These are phyloP conservation scores for Malacoctenus gilli DNA, from an alignment of 2,797 vertebrate genomes.

Conservation along the genomic window DNA sequence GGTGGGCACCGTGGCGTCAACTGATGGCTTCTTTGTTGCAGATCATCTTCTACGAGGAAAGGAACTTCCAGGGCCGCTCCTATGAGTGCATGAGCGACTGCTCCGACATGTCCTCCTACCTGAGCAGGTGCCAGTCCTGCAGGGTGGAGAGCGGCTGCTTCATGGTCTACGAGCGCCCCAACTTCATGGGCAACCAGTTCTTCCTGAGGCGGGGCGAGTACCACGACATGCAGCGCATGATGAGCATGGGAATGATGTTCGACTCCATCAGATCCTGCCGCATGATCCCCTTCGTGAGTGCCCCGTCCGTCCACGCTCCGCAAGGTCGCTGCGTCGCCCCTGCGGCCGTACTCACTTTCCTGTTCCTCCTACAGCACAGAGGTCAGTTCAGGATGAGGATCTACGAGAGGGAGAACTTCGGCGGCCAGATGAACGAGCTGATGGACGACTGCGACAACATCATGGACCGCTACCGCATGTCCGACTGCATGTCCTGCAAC, in stretches of 20 bases:
- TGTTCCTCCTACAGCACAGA: slow-evolving; percentile 61
- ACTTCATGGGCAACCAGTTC: slow-evolving; percentile 70
- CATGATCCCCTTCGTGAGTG: slow-evolving; percentile 65
- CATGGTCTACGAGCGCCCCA: slow-evolving; percentile 74
- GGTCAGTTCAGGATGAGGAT: slow-evolving; percentile 75
- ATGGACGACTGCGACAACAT: slow-evolving; percentile 69
- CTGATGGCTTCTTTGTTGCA: neutral
- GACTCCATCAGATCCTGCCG: slow-evolving; percentile 70
- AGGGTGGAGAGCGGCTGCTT: slow-evolving; percentile 77
- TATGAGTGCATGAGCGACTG: slow-evolving; percentile 75
- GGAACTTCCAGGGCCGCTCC: slow-evolving; percentile 76
- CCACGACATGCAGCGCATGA: slow-evolving; percentile 67
- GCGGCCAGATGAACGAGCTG: slow-evolving; percentile 64
- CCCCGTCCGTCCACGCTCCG: no score
- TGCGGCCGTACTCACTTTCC: no score
- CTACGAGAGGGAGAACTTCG: slow-evolving; percentile 76
- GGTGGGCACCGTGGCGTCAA: no score
- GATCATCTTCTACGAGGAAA: slow-evolving; percentile 78
- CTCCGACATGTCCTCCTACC: slow-evolving; percentile 68
- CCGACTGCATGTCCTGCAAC: slow-evolving; percentile 69
- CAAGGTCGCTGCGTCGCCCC: no score
- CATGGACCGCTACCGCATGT: slow-evolving; percentile 67
- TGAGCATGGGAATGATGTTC: slow-evolving; percentile 63
- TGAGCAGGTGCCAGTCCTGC: slow-evolving; percentile 77
- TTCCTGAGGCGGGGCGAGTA: slow-evolving; percentile 76